Conservation (phyloP, 2,113 vertebrate species). For the Struthidea cinerea region DNA sequence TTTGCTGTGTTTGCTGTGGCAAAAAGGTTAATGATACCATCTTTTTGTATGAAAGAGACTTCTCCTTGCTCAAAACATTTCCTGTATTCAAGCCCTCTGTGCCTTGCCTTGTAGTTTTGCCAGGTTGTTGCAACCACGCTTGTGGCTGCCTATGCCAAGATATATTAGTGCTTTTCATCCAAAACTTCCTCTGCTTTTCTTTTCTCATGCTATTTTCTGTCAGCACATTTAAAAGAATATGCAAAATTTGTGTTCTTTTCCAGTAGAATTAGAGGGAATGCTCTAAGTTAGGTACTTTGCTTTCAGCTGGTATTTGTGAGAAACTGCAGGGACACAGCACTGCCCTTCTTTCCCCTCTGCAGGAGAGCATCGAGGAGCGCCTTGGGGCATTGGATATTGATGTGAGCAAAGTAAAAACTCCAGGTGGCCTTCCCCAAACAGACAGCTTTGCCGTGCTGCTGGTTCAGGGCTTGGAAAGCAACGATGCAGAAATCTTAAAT, state of each 20-base stretch:
- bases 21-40: background rate
- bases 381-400: conserved; percentile 85
- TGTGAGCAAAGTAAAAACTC: conserved; percentile 67
- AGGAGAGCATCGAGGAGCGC: conserved; percentile 92
- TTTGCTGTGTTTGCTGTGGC: background rate
- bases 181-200: background rate
- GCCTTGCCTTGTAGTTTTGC: background rate
- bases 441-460: conserved; percentile 90
- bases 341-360: background rate
- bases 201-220: background rate
- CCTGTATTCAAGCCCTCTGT: background rate
- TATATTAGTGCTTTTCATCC: background rate
- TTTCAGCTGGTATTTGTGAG: background rate
- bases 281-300: background rate
- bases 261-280: background rate
- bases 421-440: conserved; percentile 79
- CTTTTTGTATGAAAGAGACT: background rate
- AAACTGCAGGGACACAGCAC: background rate
- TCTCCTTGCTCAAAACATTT: background rate
- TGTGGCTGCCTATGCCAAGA: background rate
- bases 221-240: background rate
- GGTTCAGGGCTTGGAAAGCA: conserved; percentile 93
- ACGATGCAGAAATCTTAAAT: conserved; percentile 85
- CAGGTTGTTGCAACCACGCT: accelerated
- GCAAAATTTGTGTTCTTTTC: background rate